phyloP scores from a whole-genome alignment of 2,888 invertebrate species.

The Anticlea derivata region DNA sequence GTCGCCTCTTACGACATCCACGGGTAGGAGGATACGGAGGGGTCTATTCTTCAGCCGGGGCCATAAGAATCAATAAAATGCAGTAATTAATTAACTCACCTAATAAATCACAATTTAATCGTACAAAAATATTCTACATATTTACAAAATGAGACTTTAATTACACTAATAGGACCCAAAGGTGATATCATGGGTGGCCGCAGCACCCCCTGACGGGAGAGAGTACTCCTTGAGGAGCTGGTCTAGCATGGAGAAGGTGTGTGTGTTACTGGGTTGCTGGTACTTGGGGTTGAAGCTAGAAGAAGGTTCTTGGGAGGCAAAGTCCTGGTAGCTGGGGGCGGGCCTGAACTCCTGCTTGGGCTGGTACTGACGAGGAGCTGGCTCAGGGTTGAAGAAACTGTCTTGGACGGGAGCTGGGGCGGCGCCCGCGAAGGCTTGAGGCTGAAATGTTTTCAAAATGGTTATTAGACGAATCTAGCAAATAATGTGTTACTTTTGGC shows the following conservation, averaged over 20 bases:
- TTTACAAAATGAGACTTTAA: slow-evolving; percentile 63
- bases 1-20: too few relatives aligned
- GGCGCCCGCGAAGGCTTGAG: slow-evolving; percentile 74
- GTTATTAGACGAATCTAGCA: too few relatives aligned
- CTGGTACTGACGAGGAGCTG: slow-evolving; percentile 55
- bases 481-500: too few relatives aligned
- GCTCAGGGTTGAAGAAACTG: slow-evolving; percentile 67
- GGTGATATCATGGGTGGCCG: slow-evolving; percentile 91
- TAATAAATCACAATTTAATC: slow-evolving; percentile 34
- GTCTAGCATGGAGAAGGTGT: slow-evolving; percentile 86
- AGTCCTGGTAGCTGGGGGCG: slow-evolving; percentile 49
- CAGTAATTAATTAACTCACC: slow-evolving; percentile 23
- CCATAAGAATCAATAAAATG: slow-evolving; percentile 14
- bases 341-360: slow-evolving; percentile 69
- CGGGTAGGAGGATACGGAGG: too few relatives aligned
- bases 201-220: slow-evolving; percentile 86
- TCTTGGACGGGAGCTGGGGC: slow-evolving; percentile 56
- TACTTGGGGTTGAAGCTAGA: slow-evolving; percentile 41
- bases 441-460: slow-evolving; percentile 47
- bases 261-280: slow-evolving; percentile 49
- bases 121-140: slow-evolving; percentile 68
- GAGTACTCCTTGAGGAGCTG: slow-evolving; percentile 92
- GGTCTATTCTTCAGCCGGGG: too few relatives aligned
- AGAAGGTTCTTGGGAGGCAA: slow-evolving; percentile 42
- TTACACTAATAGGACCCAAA: slow-evolving; percentile 89